Percentiles rank a stretch among this genome's conserved stretches.
phyloP scores from a whole-genome alignment of 1,140 invertebrate species.

The Anastrepha ludens region DNA sequence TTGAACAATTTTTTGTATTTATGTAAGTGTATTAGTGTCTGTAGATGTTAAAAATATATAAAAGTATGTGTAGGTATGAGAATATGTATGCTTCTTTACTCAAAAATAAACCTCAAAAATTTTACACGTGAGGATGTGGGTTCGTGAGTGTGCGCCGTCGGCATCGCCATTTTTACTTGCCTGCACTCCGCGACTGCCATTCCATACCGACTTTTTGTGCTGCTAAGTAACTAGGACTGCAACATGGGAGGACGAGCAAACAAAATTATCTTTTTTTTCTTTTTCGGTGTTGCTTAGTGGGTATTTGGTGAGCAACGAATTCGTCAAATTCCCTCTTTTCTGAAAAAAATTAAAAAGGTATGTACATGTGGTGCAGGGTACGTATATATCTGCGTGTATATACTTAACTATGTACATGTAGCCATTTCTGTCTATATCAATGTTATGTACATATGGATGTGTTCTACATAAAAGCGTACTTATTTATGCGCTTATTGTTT shows the following conservation, averaged over 20 bases:
- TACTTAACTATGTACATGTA: not conserved
- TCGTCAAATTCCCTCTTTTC: not conserved
- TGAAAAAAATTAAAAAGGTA: not conserved
- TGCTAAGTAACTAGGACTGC: constrained; percentile 24
- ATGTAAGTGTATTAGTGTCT: not conserved
- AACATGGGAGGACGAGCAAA: not conserved
- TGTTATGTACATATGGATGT: too few relatives aligned
- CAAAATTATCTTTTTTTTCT: not conserved
- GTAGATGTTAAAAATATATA: not conserved
- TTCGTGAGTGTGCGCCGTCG: not conserved
- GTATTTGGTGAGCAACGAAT: not conserved
- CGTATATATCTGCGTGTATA: too few relatives aligned
- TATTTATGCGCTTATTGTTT: not conserved
- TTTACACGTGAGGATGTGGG: not conserved
- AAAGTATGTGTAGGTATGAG: not conserved
- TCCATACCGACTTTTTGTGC: constrained; percentile 27
- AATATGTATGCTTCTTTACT: not conserved
- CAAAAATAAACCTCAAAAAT: not conserved
- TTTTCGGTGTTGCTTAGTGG: not conserved
- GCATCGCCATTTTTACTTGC: not conserved
- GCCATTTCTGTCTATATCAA: not conserved
- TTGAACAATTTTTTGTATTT: not conserved
- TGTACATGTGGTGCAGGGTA: too few relatives aligned
- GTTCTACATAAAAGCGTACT: not conserved
- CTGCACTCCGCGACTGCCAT: constrained; percentile 9